phyloP scores from a whole-genome alignment of 92 coral and sea anemone species.

The Porites evermanni region DNA sequence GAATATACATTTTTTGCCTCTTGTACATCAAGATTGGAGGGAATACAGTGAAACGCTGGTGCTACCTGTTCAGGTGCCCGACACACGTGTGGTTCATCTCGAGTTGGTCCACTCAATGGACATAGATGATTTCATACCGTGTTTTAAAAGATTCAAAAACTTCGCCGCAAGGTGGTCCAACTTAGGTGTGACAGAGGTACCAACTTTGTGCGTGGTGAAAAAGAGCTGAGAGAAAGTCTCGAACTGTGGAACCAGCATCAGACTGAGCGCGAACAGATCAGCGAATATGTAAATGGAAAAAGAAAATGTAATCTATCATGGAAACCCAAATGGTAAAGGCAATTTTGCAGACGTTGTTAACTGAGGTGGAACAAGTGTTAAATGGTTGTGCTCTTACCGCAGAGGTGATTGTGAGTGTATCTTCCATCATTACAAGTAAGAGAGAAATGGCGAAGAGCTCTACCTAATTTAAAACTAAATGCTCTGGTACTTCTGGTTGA shows the following conservation, averaged over 20 bases:
- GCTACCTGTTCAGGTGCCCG: slow-evolving; percentile 57
- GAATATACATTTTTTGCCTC: slow-evolving; percentile 60
- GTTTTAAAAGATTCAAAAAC: slow-evolving; percentile 48
- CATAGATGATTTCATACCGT: slow-evolving; percentile 67
- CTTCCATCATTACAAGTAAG: too few species aligned
- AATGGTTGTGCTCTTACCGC: slow-evolving; percentile 60
- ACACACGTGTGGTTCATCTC: slow-evolving; percentile 50
- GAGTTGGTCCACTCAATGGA: slow-evolving; percentile 51
- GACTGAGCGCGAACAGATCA: slow-evolving; percentile 51
- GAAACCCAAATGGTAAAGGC: slow-evolving; percentile 31
- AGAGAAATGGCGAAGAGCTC: too few species aligned
- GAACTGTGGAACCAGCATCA: slow-evolving; percentile 58
- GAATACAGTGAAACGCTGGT: slow-evolving; percentile 26
- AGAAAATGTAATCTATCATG: slow-evolving; percentile 34
- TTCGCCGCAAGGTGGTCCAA: slow-evolving; percentile 64
- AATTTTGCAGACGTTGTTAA: slow-evolving; percentile 33
- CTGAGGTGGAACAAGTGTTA: slow-evolving; percentile 49
- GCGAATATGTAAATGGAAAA: slow-evolving; percentile 64
- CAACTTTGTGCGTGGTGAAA: slow-evolving; percentile 50
- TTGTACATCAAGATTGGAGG: slow-evolving; percentile 44
- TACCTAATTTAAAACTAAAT: too few species aligned
- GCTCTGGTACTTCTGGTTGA: too few species aligned
- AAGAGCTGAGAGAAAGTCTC: slow-evolving; percentile 33
- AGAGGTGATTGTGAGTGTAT: too few species aligned
- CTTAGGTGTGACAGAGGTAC: slow-evolving; percentile 63